phyloP scores from a whole-genome alignment of 1,140 invertebrate genomes.

The Aphaenogaster ashmeadi region DNA sequence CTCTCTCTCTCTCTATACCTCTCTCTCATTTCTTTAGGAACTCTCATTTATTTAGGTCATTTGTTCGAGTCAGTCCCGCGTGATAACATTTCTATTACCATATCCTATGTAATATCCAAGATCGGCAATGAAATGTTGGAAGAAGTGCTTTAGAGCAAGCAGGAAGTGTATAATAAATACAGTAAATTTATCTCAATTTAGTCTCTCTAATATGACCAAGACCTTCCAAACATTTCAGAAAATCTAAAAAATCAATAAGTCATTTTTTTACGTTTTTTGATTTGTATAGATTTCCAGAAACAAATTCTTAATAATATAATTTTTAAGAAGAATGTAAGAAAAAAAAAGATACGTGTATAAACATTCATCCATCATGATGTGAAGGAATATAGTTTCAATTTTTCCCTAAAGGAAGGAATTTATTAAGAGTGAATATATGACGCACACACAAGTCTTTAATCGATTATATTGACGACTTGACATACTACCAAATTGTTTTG shows the following conservation, averaged over 20 bases:
- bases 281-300: neutral
- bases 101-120: too few species aligned
- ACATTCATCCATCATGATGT: neutral
- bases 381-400: neutral
- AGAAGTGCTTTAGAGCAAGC: too few species aligned
- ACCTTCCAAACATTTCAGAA: neutral
- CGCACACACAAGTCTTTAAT: neutral
- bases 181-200: too few species aligned
- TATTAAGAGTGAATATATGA: neutral
- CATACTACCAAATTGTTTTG: neutral
- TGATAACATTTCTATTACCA: neutral
- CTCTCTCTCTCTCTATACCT: too few species aligned
- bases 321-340: neutral
- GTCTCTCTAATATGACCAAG: too few species aligned
- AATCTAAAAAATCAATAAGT: neutral
- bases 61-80: neutral
- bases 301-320: neutral
- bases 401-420: neutral
- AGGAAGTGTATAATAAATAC: too few species aligned
- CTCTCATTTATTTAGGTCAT: neutral
- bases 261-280: neutral
- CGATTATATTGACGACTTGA: neutral
- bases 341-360: neutral
- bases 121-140: too few species aligned
- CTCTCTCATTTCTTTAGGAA: neutral